Base-by-base conservation (phyloP, 2,888 invertebrate genomes). In the Anorthoa munda region DNA sequence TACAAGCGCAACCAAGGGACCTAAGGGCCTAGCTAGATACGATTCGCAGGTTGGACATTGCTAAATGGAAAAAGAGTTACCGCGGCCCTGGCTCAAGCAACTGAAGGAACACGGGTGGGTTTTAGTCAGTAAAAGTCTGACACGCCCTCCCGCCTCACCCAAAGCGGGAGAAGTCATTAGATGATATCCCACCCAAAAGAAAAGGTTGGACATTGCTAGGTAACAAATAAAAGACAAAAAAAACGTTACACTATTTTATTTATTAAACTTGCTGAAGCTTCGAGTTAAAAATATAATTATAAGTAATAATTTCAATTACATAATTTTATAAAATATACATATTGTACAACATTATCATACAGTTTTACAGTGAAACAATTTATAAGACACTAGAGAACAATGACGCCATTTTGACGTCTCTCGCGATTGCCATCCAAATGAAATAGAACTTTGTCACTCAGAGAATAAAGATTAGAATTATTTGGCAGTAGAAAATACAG, bases 321-420 rank as follows among this genome's bases (percentile, higher is more conserved):
- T 89, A 84, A 72, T 84, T 86, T 86, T 79, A 89, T 90, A 89
- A 86, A 90, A 89, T 91, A 90, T 90, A 90, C 90, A 89, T 81
- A 87, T 88, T 84, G 50, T 86, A 86, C 87, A 87, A 87, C 80
- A 76, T 75, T 86, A 86, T 81, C 45, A 76, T 86, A 83, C 77
- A 87, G 71, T 83, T 72, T 75, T 74, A 75, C 67, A 77, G 60
- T 64, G 65, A 86, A 86, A 73, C 58, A n/a, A 74, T 84, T 63
- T 69, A 67, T 79, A 86, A 83, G 86, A 86, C 88, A 83, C 84
- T 84, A 83, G 71, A 78, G 85, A 79, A 78, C 74, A 77, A 81
- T 77, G 70, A 79, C 75, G 72, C 79, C 72, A 66, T 9, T 3
- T 39, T 5, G 61, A 83, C 81, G 69, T 65, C 72, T 68, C 71